Base-by-base conservation (phyloP, 2,888 invertebrate genomes). In the Tachina grossa region DNA sequence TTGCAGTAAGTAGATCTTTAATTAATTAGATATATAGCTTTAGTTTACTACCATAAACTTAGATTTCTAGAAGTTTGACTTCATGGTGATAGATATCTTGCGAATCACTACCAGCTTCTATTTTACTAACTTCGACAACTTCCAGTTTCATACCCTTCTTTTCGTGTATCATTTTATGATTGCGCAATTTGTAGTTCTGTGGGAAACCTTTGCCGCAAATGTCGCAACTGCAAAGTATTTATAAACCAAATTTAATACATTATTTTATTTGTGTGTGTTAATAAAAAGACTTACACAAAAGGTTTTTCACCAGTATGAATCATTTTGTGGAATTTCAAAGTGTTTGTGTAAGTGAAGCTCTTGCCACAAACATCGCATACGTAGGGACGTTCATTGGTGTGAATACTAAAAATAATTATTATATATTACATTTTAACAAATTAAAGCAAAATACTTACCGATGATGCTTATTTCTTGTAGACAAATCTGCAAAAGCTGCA, bases 381-480 rank as follows among this genome's bases (percentile, higher is more conserved):
- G 76, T 92, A 92, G 5, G 92, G 92, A 19, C 92, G 90, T 83
- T 92, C 92, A 84, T 92, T 92, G 47, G 92, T 92, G 80, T 92
- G 92, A 49, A 91, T 91, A 39, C 92, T 92, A 57, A 6, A 77
- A 51, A 59, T 6, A 14, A 39, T 31, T 31, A 31, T 31, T 1
- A 45, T 6, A 57, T 57, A 55, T 66, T 53, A 72, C n/a, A 53
- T 74, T 55, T 47, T 41, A 9, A 1, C 9, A 1, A 49, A 39
- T 2, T 19, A 13, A 6, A 16, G 0, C 9, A 13, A 22, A 49
- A 0, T 4, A 83, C 83, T 53, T 86, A 92, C 92, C 93, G 90
- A 89, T 93, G 91, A 87, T 93, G 93, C 81, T 93, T 93, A 47
- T 92, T 93, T 57, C 93, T 89, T 1, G 92, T 93, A 3, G 93